These are phyloP conservation scores for Darwinula stevensoni DNA, from an alignment of 2,888 invertebrate species.

Conservation along the genomic window DNA sequence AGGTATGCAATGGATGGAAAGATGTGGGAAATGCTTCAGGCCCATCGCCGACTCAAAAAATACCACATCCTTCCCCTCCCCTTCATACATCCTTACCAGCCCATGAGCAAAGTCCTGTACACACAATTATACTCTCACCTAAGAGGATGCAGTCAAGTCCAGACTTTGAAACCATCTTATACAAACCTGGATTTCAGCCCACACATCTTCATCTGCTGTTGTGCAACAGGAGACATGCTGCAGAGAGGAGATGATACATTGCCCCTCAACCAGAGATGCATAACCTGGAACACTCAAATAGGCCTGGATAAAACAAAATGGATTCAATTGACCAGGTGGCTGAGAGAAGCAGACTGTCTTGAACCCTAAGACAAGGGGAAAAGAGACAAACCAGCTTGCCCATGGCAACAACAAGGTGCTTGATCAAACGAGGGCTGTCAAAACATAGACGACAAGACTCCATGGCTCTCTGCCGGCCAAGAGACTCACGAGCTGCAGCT, in stretches of 20 bases:
- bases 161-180: not conserved
- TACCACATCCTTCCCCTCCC: slow-evolving; percentile 39
- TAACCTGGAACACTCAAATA: slow-evolving; percentile 52
- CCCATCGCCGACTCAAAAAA: slow-evolving; percentile 65
- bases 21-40: slow-evolving; percentile 43
- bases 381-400: slow-evolving; percentile 25
- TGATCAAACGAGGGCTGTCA: slow-evolving; percentile 42
- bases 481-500: no score
- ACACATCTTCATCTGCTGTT: slow-evolving; percentile 72
- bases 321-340: no score
- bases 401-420: slow-evolving; percentile 53
- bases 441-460: slow-evolving; percentile 58
- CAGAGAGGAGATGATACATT: slow-evolving; percentile 54
- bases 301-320: slow-evolving; percentile 16
- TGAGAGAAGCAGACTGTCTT: no score
- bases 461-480: slow-evolving; percentile 31
- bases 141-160: slow-evolving; percentile 5
- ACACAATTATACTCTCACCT: slow-evolving; percentile 6
- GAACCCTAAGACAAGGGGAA: no score
- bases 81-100: slow-evolving; percentile 43
- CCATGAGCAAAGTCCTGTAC: slow-evolving; percentile 39
- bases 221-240: slow-evolving; percentile 50
- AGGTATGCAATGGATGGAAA: slow-evolving; percentile 67
- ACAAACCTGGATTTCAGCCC: slow-evolving; percentile 47
- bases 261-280: slow-evolving; percentile 49